Evolutionary conservation across 1,140 invertebrate genomes (phyloP), one percentile per base, ranked within the genome.

Genomic region (Nylanderia fulva): DNA sequence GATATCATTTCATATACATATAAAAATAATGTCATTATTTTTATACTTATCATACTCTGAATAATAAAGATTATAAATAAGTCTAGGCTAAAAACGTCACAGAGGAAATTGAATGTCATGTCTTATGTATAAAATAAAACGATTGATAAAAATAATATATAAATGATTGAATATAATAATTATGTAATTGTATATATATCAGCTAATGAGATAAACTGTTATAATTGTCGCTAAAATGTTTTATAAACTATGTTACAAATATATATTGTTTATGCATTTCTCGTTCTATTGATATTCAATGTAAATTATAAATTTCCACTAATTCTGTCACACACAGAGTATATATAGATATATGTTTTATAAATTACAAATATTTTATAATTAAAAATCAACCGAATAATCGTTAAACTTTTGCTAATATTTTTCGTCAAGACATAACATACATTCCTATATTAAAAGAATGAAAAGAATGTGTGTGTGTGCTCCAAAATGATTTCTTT

Each of bases 1-100:
- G 45, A 66, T 27, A 24, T 24, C 6, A 42, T 45, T 33, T 64
- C 4, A 6, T 54, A 72, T 45, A 36, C 13, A 13, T 3, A 18
- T 48, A 48, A 72, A 13, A 74, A n/a, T 54, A 36, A 5, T 36
- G n/a, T 56, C 8, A 8, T 11, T 36, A 33, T 71, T 18, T 5
- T 72, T 36, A 45, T 69, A 48, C n/a, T 21, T 27, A 52, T 33
- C 29, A n/a, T n/a, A 18, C 7, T 39, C 0, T 58, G 18, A 74
- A 74, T 27, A 74, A 58, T 74, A 74, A 58, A 74, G 15, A 56
- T 58, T 74, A 11, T 5, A 52, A 29, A 27, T 24, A 42, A 11
- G 11, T 15, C 18, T 52, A 33, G 2, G 45, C 24, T 48, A 27
- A 8, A 0, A 4, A 69, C 27, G n/a, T 21, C 7, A 33, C 8